phyloP scores from a whole-genome alignment of 2,797 vertebrate genomes.

The Acrocephalus scirpaceus region DNA sequence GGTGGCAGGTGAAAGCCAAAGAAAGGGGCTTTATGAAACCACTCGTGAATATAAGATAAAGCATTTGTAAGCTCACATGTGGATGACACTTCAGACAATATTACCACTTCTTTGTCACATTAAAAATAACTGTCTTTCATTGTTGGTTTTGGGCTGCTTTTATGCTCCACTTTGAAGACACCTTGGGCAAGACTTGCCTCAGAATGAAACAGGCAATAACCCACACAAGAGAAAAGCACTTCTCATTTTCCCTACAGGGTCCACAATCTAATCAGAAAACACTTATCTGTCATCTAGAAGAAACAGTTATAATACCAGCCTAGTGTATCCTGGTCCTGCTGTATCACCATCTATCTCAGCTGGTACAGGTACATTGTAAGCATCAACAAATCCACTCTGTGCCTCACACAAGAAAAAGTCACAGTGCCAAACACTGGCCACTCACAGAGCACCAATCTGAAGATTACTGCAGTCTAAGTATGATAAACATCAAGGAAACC shows the following conservation, averaged over 20 bases:
- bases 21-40: neutral
- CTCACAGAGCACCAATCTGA: neutral
- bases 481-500: neutral
- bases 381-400: neutral
- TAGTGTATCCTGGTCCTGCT: neutral
- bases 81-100: neutral
- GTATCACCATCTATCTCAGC: neutral
- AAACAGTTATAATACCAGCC: neutral
- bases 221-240: neutral
- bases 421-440: neutral
- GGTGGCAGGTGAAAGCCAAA: neutral
- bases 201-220: neutral
- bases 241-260: neutral
- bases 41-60: neutral
- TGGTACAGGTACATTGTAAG: neutral
- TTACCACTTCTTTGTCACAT: neutral
- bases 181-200: neutral
- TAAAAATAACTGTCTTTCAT: neutral
- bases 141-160: neutral
- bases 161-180: neutral
- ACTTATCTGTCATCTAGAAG: neutral
- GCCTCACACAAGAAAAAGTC: neutral
- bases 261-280: neutral
- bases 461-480: neutral
- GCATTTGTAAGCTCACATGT: neutral